Evolutionary conservation across 2,888 invertebrate genomes (phyloP), one percentile per base, ranked within the genome.

Genomic region (Leucoma salicis): DNA sequence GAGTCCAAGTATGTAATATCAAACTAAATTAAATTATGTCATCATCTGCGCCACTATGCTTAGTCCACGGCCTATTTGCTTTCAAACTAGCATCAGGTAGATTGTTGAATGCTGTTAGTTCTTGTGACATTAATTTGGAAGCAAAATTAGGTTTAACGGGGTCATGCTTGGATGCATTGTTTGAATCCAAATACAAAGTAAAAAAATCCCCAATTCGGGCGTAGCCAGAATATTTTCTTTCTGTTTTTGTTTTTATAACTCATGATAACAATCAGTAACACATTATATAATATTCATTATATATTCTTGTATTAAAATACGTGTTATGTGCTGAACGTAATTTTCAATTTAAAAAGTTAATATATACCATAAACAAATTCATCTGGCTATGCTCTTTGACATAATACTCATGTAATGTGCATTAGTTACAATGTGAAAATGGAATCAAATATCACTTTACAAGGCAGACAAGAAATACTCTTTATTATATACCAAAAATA

Each of bases 361-460:
- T 10, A 15, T 31, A 15, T 15, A n/a, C 15, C n/a, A n/a, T 15
- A 6, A 21, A 21, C 8, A 7, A 2, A 18, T 8, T 18, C 6
- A 5, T 24, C 45, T 43, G 48, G 50, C 53, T 51, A 49, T 51
- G 45, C 52, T 46, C 34, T 51, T 34, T 35, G 44, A 53, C 35
- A 49, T 54, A 21, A 5, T 8, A 21, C 21, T 21, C 35, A 44
- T 46, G 36, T 44, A 57, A 54, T 42, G 53, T 65, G 54, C 57
- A 63, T 71, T 70, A 71, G 64, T 67, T 61, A 64, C 63, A 64
- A 61, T 49, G n/a, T 42, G 35, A 15, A 35, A 53, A 60, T 64
- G 54, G 53, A 61, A 63, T 60, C 56, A 63, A 57, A 62, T 5
- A 8, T 5, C 21, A 1, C 5, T 21, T 21, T 32, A 27, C 11